A percentile compares a stretch with the other conserved stretches of the same genome.
phyloP scores from a whole-genome alignment of 2,797 vertebrate genomes.

The Phoxinus dragarum region DNA sequence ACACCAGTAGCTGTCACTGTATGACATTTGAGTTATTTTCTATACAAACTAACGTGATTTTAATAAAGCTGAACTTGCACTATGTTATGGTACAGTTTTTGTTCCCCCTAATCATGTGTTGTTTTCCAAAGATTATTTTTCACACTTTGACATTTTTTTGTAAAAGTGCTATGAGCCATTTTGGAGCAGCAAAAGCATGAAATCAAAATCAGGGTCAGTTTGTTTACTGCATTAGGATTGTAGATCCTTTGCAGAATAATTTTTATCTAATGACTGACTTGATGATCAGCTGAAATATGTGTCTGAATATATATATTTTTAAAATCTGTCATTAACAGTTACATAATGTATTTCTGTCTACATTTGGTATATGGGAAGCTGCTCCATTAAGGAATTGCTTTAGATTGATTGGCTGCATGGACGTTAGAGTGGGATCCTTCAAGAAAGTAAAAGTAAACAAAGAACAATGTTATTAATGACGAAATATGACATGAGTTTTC shows the following conservation, averaged over 20 bases:
- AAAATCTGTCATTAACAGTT: neutral
- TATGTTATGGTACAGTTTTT: neutral
- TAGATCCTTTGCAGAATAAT: neutral
- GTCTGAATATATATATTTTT: neutral
- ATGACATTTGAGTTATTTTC: constrained; percentile 1
- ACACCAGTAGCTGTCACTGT: constrained; percentile 24
- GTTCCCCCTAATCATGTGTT: too few relatives aligned
- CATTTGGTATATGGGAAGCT: constrained; percentile 69
- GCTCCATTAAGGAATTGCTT: constrained; percentile 77
- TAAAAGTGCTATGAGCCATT: neutral
- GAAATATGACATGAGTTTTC: neutral
- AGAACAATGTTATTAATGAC: neutral
- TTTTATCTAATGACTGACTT: neutral
- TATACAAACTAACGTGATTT: constrained; percentile 24
- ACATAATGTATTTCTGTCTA: neutral
- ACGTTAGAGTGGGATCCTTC: constrained; percentile 77
- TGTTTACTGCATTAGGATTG: neutral
- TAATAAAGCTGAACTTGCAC: constrained; percentile 37
- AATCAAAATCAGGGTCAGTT: neutral
- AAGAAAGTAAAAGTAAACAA: constrained; percentile 68
- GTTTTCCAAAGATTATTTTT: neutral
- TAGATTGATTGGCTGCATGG: constrained; percentile 81
- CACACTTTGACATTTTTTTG: neutral
- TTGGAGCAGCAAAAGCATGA: neutral
- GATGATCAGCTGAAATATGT: neutral